A percentile compares a stretch with the other conserved stretches of the same genome.
phyloP scores from a whole-genome alignment of 2,113 vertebrate genomes.

The Forbesichthys agassizii region DNA sequence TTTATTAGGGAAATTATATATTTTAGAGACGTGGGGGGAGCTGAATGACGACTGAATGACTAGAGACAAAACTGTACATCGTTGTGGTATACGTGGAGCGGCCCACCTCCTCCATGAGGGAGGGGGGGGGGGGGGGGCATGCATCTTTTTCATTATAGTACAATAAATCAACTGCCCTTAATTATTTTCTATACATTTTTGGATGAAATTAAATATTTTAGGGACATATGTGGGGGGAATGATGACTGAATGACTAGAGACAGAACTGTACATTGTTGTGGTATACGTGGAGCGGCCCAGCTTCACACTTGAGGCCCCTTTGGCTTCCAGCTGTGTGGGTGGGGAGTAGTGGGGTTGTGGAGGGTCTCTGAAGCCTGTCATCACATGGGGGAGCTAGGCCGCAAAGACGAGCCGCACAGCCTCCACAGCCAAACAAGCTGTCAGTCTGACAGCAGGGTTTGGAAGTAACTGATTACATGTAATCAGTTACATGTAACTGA shows the following conservation, averaged over 20 bases:
- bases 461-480: too few species aligned
- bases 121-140: too few species aligned
- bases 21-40: neutral
- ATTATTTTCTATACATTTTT: too few species aligned
- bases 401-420: neutral
- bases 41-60: too few species aligned
- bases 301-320: slow-evolving; percentile 34
- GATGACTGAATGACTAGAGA: neutral
- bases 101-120: slow-evolving; percentile 19
- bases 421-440: too few species aligned
- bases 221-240: neutral
- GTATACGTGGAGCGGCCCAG: slow-evolving; percentile 5
- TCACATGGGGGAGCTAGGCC: slow-evolving; percentile 52
- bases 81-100: slow-evolving; percentile 13
- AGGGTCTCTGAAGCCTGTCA: slow-evolving; percentile 54
- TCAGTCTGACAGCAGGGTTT: too few species aligned
- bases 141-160: too few species aligned
- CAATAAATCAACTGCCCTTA: too few species aligned
- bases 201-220: too few species aligned
- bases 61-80: slow-evolving; percentile 18
- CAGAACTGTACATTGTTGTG: slow-evolving; percentile 19
- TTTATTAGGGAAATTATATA: too few species aligned
- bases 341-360: too few species aligned
- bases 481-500: too few species aligned
- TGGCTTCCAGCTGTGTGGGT: slow-evolving; percentile 46